Base-by-base conservation (phyloP, 1,140 invertebrate species). In the Cyclargus thomasi region DNA sequence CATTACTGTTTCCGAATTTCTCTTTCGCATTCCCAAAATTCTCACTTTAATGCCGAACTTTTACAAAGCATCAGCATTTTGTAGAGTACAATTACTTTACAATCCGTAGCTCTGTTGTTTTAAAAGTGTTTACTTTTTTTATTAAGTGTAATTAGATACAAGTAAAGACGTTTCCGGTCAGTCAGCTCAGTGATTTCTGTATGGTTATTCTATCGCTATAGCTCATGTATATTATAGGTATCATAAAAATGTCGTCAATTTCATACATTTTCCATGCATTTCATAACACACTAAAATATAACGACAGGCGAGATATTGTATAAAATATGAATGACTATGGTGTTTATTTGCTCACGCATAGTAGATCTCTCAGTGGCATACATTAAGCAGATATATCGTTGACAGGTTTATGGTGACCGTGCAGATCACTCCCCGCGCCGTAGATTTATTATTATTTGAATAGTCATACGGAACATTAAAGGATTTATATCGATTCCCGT, bases 381-480 rank as follows among this genome's bases (percentile, higher is more conserved):
- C 79, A 79, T 82, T 79, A 77, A 74, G 74, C 72, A 80, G 78
- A 80, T 81, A 79, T 74, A 81, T 80, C 65, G 78, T 67, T 76
- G 83, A 85, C 83, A 82, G 77, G 77, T 85, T 85, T 85, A 83
- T 79, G 79, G 71, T 65, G 65, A 71, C 73, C 74, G 65, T 76
- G 74, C 67, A 74, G 72, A 74, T 66, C 65, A 55, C 65, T 68
- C 75, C 64, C 69, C 29, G 29, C 29, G 5, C 67, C 66, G 70
- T 57, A 39, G 75, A 85, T 85, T 82, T 83, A 83, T 82, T 73
- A 68, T 71, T 67, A 76, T 79, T 71, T 65, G 71, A 70, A 75
- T 72, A 75, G 67, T 70, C 72, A 73, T 68, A 65, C 71, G 72
- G 73, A 68, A 75, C 72, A 75, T 77, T 72, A 70, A 76, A 79